Base-by-base conservation (phyloP, 2,113 vertebrate species). In the Nycticorax nycticorax region DNA sequence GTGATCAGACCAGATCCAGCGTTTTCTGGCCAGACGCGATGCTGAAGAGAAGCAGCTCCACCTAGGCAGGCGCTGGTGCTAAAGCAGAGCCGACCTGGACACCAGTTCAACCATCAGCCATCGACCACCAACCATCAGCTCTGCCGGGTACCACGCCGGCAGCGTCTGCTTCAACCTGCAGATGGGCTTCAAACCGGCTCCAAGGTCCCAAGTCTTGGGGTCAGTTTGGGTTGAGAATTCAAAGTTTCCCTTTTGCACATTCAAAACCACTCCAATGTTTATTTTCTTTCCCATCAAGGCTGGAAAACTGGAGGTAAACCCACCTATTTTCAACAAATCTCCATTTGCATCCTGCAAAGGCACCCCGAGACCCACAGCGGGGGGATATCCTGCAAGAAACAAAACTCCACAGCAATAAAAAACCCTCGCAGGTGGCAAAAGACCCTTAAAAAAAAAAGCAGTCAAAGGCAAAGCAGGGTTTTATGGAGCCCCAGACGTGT, bases 21-120 rank as follows among this genome's bases (percentile, higher is more conserved):
- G 3, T 21, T 78, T 62, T 78, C 67, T 60, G 86, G 60, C 63
- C 1, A 0, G 81, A n/a, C 16, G 15, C 35, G 30, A 48, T 37
- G 89, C 85, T 27, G 85, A 69, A 95, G 96, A 93, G 94, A 85
- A 96, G 93, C 82, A 96, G 94, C 92, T 96, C 96, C 96, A 96
- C 92, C 96, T 96, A 95, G 96, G 94, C 93, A 94, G 67, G 78
- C 17, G 0, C 79, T 90, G 88, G 74, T 45, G 96, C 75, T 96
- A 91, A 76, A 85, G 92, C 92, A 89, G 89, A 60, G 71, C 56
- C 19, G 41, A 81, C 32, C 82, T 94, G 47, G 1, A 67, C 66
- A 63, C 75, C 85, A 41, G 43, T 75, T 71, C 37, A 88, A 41
- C 68, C 89, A 69, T 15, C 60, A 37, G 2, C n/a, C 89, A 33